These are phyloP conservation scores for Chiloscyllium plagiosum DNA, from an alignment of 2,113 vertebrate genomes.

Conservation along the genomic window DNA sequence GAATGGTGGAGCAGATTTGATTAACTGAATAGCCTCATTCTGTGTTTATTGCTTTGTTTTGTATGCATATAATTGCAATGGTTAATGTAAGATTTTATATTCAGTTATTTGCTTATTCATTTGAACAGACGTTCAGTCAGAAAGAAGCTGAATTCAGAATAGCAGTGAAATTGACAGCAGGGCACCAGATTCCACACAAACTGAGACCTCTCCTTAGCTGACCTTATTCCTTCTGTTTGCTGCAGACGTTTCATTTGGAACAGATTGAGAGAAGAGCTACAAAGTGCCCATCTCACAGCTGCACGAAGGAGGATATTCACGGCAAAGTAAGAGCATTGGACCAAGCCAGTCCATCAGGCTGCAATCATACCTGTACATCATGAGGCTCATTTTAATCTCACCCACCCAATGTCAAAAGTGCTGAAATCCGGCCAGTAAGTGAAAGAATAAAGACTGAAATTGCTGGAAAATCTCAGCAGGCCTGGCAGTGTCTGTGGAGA, in stretches of 20 bases:
- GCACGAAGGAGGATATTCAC: slow-evolving; percentile 39
- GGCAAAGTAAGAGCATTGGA: slow-evolving; percentile 43
- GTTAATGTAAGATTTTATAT: background rate
- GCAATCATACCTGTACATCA: background rate
- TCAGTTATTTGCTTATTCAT: background rate
- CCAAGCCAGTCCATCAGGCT: background rate
- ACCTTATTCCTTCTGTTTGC: background rate
- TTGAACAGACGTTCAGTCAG: background rate
- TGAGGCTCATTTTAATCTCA: background rate
- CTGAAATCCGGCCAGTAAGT: background rate
- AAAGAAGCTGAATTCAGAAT: background rate
- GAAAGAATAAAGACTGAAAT: background rate
- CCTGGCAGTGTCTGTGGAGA: no score
- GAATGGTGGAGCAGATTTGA: no score
- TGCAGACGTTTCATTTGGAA: slow-evolving; percentile 40
- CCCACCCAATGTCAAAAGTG: background rate
- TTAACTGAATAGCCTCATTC: no score
- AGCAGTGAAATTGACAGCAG: background rate
- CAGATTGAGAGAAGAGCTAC: slow-evolving; percentile 40
- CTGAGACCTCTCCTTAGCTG: background rate
- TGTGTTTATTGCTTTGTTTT: no score
- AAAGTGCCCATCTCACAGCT: slow-evolving; percentile 40
- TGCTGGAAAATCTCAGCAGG: no score
- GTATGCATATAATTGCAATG: background rate
- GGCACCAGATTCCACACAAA: background rate